Percentiles rank a stretch among this genome's conserved stretches.
These are phyloP conservation scores for Apteryx mantelli DNA, from an alignment of 2,113 vertebrate genomes.

Conservation along the genomic window DNA sequence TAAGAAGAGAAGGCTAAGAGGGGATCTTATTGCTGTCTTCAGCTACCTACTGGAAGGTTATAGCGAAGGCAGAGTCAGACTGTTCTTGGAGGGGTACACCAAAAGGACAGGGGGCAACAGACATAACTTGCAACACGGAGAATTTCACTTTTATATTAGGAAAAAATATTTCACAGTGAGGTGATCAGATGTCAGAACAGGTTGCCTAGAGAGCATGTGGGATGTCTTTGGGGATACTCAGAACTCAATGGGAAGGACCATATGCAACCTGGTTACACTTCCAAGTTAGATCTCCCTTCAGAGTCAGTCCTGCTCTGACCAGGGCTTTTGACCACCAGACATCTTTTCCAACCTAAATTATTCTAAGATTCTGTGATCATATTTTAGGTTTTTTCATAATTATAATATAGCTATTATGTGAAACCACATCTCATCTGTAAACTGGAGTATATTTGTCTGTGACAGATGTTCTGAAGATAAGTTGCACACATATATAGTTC, in stretches of 20 bases:
- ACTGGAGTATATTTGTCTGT: not conserved
- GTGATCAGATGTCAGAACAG: not conserved
- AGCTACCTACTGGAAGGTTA: accelerated
- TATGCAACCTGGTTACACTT: not conserved
- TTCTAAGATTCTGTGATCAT: not conserved
- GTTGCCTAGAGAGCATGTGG: not conserved
- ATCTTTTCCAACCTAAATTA: not conserved
- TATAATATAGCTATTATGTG: not conserved
- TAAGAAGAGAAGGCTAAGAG: not conserved
- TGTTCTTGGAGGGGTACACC: not conserved
- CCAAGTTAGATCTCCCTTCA: not conserved
- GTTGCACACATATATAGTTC: not conserved
- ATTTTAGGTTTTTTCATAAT: not conserved
- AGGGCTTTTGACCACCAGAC: not conserved
- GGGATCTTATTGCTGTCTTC: not conserved
- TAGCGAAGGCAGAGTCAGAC: not conserved
- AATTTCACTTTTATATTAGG: not conserved
- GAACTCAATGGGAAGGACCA: not conserved
- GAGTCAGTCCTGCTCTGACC: not conserved
- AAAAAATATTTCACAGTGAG: not conserved
- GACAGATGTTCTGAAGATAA: not conserved
- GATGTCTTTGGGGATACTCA: not conserved
- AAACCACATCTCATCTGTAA: not conserved
- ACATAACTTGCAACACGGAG: not conserved
- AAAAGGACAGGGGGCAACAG: not conserved